phyloP scores from a whole-genome alignment of 2,113 vertebrate genomes.

The Passer montanus region DNA sequence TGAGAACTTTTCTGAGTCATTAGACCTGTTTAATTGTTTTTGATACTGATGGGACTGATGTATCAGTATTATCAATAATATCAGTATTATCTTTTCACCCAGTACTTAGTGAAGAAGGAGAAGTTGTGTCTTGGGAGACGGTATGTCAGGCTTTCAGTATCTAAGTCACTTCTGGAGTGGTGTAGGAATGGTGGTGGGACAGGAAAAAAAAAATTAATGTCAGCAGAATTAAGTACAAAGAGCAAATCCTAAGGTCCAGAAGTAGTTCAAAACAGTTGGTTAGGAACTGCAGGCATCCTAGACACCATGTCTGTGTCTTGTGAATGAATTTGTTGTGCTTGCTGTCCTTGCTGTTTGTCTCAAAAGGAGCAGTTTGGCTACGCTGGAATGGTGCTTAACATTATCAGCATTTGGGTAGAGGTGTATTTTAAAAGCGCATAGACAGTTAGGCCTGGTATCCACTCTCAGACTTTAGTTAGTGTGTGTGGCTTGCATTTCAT shows the following conservation, averaged over 20 bases:
- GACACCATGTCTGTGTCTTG: neutral
- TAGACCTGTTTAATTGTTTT: neutral
- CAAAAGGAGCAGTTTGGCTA: neutral
- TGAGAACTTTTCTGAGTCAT: neutral
- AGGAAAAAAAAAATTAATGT: neutral
- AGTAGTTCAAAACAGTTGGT: neutral
- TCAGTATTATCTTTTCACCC: neutral
- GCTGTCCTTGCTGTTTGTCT: neutral
- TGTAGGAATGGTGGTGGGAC: neutral
- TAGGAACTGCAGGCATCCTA: neutral
- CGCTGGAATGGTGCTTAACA: neutral
- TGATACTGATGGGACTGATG: neutral
- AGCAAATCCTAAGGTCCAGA: neutral
- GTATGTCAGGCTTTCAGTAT: neutral
- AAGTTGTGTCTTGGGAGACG: neutral
- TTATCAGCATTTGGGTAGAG: neutral
- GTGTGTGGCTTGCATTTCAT: neutral
- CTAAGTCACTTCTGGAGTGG: neutral
- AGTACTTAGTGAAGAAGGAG: neutral
- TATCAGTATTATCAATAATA: neutral
- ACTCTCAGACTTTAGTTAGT: neutral
- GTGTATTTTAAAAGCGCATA: neutral
- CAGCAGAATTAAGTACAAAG: neutral
- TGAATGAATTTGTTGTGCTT: neutral
- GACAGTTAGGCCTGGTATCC: neutral